Conservation (phyloP, 2,888 invertebrate species). For the Germaria angustata region DNA sequence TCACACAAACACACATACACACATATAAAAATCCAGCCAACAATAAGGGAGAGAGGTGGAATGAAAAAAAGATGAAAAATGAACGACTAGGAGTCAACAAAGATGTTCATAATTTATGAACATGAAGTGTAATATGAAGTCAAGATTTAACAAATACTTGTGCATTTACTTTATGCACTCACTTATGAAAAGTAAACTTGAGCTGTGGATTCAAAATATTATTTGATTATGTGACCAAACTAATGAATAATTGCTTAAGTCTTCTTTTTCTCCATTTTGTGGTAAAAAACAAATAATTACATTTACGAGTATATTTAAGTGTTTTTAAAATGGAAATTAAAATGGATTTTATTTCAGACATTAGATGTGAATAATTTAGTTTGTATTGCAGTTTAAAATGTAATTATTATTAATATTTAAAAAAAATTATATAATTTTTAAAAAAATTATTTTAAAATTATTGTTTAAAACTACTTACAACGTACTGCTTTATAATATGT, state of each 20-base stretch:
- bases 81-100: conserved; percentile 54
- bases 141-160: conserved; percentile 43
- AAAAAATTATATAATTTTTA: too few species aligned
- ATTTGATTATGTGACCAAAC: conserved; percentile 56
- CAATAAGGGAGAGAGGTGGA: background rate
- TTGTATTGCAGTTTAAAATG: background rate
- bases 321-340: background rate
- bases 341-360: background rate
- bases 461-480: conserved; percentile 2
- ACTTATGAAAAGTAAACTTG: conserved; percentile 41
- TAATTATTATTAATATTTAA: too few species aligned
- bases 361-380: background rate
- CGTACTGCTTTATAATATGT: background rate
- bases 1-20: background rate
- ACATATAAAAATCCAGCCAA: background rate
- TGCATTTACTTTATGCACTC: conserved; percentile 26
- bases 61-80: background rate
- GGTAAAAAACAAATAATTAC: conserved; percentile 18
- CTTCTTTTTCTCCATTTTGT: background rate
- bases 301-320: background rate
- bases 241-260: conserved; percentile 41
- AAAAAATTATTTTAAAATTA: too few species aligned
- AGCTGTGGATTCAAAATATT: conserved; percentile 46
- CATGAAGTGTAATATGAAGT: conserved; percentile 43
- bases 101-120: conserved; percentile 65